Evolutionary conservation across 2,888 invertebrate species (phyloP).

Genomic region (Embidobia sp.): DNA sequence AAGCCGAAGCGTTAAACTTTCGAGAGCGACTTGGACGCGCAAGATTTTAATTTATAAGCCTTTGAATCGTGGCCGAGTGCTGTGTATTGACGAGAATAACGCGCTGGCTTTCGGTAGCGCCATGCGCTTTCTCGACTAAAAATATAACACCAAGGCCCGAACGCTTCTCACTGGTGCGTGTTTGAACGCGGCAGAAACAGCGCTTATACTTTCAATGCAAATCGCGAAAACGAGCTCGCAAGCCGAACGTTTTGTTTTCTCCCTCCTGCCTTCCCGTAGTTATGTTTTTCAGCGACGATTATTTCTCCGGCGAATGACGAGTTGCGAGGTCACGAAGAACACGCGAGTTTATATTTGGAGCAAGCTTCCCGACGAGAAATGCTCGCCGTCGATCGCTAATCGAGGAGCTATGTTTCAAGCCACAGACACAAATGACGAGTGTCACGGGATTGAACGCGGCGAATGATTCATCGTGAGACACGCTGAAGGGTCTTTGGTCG

Average conservation of each 20-base stretch:
- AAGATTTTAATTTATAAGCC: constrained; percentile 22
- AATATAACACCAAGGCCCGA: constrained; percentile 33
- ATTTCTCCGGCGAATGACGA: too few relatives aligned
- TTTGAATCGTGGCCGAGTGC: too few relatives aligned
- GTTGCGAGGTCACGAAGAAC: too few relatives aligned
- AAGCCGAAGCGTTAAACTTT: too few relatives aligned
- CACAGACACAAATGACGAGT: constrained; percentile 6
- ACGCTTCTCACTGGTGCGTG: not conserved
- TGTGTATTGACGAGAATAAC: constrained; percentile 42
- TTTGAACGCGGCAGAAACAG: not conserved
- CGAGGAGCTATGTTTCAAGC: constrained; percentile 10
- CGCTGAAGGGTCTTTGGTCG: not conserved
- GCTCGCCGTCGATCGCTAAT: constrained; percentile 11
- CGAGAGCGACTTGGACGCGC: too few relatives aligned
- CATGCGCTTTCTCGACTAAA: constrained; percentile 45
- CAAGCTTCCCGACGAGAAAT: too few relatives aligned
- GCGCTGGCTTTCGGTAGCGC: too few relatives aligned
- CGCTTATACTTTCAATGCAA: constrained; percentile 11
- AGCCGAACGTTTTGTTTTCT: too few relatives aligned
- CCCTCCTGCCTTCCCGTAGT: too few relatives aligned
- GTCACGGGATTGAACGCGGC: constrained; percentile 9
- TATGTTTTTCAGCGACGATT: constrained; percentile 5
- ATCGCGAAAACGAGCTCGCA: constrained; percentile 7
- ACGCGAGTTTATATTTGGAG: too few relatives aligned
- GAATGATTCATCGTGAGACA: constrained; percentile 14